Evolutionary conservation across 2,113 vertebrate genomes (phyloP).

Genomic region (Terrapene triunguis): DNA sequence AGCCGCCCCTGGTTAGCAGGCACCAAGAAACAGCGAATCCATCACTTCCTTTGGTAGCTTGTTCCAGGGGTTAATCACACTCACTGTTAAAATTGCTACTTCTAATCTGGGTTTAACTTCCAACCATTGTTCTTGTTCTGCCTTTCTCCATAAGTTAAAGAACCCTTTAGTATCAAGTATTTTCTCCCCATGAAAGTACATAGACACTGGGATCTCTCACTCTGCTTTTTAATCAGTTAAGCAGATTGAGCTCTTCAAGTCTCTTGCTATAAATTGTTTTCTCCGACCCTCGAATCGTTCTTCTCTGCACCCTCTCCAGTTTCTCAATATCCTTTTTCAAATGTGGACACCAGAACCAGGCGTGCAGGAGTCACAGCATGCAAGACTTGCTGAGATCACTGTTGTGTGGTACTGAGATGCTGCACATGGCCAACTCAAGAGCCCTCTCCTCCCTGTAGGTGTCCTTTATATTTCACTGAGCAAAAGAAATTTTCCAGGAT

Average conservation of each 20-base stretch:
- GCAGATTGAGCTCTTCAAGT: background rate
- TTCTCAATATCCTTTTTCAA: background rate
- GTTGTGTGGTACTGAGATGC: background rate
- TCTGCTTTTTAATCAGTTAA: background rate
- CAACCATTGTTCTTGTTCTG: background rate
- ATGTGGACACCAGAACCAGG: background rate
- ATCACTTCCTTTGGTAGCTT: background rate
- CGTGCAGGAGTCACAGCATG: fast-evolving
- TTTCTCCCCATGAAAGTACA: fast-evolving
- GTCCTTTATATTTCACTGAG: background rate
- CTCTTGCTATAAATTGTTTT: background rate
- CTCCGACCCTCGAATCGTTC: background rate
- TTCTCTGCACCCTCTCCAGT: background rate
- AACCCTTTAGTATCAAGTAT: background rate
- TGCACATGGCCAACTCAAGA: background rate
- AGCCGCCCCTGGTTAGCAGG: fast-evolving
- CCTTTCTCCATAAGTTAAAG: background rate
- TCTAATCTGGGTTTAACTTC: background rate
- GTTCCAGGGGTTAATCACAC: background rate
- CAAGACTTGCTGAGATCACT: fast-evolving
- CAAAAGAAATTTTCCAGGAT: constrained; percentile 54
- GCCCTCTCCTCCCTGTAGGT: background rate
- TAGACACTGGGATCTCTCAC: fast-evolving
- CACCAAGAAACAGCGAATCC: background rate
- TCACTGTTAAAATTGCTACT: background rate